Base-by-base conservation (phyloP, 2,888 invertebrate genomes). In the Tupiocoris notatus region DNA sequence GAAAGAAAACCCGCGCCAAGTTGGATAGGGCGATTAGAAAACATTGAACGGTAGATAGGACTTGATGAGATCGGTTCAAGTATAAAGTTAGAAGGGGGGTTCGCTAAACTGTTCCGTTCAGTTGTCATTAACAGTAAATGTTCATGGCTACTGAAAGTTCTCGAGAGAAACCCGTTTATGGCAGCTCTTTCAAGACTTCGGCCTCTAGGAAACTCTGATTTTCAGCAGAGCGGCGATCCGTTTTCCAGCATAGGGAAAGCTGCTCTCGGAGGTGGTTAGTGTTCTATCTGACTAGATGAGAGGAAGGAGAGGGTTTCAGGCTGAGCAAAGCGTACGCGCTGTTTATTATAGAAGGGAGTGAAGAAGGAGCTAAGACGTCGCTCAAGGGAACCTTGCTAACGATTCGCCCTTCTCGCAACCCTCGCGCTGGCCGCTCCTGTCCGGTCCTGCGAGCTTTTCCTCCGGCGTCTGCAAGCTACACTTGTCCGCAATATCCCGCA, bases 301-400 rank as follows among this genome's bases (percentile, higher is more conserved):
- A 39, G 39, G 12, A 39, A 18, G 65, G 54, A 24, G 54, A 39
- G 65, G 65, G 25, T 65, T 65, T 25, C 25, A 56, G n/a, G n/a
- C n/a, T n/a, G n/a, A n/a, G n/a, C n/a, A n/a, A n/a, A 18, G 65
- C 39, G 65, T 65, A 65, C 25, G 65, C 65, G 39, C 3, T 39
- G 67, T 67, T 54, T 56, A 67, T 67, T 56, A 66, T 39, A 39
- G 39, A 12, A 39, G 39, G 39, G 39, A 39, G 39, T 16, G 64
- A 25, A 64, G 54, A 54, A 57, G 22, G 70, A 70, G 70, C 70
- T 70, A 70, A 70, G 70, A 70, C 61, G 70, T 70, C 58, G 70
- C 58, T 70, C 24, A 59, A 70, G 57, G 21, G 67, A 39, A 39
- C 58, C 58, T 70, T 70, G 70, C 70, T 70, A 70, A 70, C 70